phyloP scores from a whole-genome alignment of 2,113 vertebrate genomes.

The Oryzias curvinotus region DNA sequence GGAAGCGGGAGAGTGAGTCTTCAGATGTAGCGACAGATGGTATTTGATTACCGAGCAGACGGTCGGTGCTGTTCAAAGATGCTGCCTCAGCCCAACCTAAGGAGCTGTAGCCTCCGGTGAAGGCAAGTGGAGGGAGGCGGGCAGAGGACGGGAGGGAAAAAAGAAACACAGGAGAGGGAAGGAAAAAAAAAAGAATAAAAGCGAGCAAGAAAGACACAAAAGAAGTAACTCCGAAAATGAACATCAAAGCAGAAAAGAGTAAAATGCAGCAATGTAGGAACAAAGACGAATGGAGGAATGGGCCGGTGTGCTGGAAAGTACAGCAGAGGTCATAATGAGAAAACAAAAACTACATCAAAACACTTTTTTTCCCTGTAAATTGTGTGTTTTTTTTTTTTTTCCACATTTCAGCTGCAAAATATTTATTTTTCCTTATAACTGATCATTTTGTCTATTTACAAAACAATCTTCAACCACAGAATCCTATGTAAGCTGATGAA shows the following conservation, averaged over 20 bases:
- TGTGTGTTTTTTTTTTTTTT: neutral
- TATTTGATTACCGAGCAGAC: conserved; percentile 99
- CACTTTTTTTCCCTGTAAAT: neutral
- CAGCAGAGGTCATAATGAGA: conserved; percentile 55
- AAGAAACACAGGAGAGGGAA: conserved; percentile 38
- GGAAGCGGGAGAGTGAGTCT: conserved; percentile 78
- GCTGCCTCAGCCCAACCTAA: conserved; percentile 96
- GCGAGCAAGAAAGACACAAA: conserved; percentile 64
- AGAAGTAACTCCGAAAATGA: conserved; percentile 68
- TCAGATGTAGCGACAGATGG: conserved; percentile 99
- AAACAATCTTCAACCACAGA: too few relatives aligned
- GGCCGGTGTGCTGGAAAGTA: conserved; percentile 51
- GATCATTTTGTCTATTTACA: too few relatives aligned
- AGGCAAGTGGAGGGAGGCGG: conserved; percentile 71
- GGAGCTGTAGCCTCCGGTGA: conserved; percentile 87
- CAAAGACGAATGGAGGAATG: conserved; percentile 56
- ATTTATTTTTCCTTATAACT: too few relatives aligned
- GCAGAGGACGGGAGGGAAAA: conserved; percentile 60
- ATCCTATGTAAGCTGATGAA: too few relatives aligned
- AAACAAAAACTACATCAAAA: conserved; percentile 48
- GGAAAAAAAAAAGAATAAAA: conserved; percentile 46
- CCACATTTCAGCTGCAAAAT: neutral
- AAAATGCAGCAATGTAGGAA: conserved; percentile 60
- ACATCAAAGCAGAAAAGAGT: conserved; percentile 68
- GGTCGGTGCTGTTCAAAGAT: conserved; percentile 99